A percentile compares a stretch with the other conserved stretches of the same genome.
phyloP scores from a whole-genome alignment of 2,113 vertebrate species.

The Theristicus caerulescens region DNA sequence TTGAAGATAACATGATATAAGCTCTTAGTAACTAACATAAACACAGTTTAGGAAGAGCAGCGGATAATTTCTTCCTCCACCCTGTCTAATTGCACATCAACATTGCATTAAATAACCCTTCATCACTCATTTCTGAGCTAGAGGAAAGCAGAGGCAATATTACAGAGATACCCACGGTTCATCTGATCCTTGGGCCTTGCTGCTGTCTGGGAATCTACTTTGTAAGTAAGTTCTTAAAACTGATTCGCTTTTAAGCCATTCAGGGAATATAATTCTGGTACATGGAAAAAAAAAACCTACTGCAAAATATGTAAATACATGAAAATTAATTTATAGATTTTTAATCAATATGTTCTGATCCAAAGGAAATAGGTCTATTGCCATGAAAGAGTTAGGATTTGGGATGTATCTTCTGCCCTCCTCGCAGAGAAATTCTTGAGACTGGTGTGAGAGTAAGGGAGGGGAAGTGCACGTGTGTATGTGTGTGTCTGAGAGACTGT shows the following conservation, averaged over 20 bases:
- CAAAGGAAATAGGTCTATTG: neutral
- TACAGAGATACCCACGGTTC: neutral
- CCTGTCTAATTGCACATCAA: neutral
- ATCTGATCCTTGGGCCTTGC: neutral
- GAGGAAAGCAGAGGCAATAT: neutral
- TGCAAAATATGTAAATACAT: neutral
- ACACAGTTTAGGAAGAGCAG: neutral
- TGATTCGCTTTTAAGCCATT: neutral
- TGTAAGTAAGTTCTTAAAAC: neutral
- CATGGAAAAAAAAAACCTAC: neutral
- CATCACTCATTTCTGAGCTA: neutral
- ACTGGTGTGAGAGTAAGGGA: neutral
- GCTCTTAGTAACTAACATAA: neutral
- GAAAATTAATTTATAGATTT: neutral
- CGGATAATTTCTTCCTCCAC: neutral
- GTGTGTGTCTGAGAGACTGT: neutral
- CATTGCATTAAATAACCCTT: neutral
- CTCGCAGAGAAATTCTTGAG: neutral
- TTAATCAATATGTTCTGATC: neutral
- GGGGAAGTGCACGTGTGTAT: accelerated
- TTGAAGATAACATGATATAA: neutral
- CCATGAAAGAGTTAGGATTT: neutral
- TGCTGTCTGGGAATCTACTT: neutral
- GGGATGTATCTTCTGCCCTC: neutral
- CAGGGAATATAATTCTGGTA: neutral